Evolutionary conservation across 2,888 invertebrate genomes (phyloP).

Genomic region (Athalia rosae): DNA sequence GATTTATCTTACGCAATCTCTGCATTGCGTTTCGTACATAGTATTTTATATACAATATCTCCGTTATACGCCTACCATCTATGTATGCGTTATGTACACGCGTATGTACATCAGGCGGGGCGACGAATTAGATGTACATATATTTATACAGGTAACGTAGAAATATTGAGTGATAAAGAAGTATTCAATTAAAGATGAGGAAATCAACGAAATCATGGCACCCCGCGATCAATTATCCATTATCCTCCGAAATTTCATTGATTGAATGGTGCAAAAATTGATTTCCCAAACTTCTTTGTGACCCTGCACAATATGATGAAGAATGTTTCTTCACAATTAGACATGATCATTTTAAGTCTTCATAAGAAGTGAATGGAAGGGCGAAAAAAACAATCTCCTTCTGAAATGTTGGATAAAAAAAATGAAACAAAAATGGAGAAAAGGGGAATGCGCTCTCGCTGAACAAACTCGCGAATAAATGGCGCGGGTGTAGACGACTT

Average conservation of each 20-base stretch:
- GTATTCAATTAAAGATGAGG: too few species aligned
- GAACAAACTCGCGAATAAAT: background rate
- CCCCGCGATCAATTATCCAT: background rate
- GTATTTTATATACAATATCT: background rate
- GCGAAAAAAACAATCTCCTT: too few species aligned
- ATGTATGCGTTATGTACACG: too few species aligned
- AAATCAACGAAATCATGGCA: too few species aligned
- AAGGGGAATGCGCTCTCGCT: background rate
- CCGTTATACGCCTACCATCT: too few species aligned
- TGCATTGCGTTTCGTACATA: background rate
- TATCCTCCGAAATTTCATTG: background rate
- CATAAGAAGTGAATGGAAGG: background rate
- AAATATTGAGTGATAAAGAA: too few species aligned
- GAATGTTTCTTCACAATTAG: background rate
- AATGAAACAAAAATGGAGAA: background rate
- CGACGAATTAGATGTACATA: too few species aligned
- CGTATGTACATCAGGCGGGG: too few species aligned
- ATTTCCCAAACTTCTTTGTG: constrained; percentile 3
- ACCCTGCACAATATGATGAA: too few species aligned
- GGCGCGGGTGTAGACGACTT: background rate
- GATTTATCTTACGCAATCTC: constrained; percentile 17
- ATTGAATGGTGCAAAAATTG: background rate
- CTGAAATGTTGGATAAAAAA: too few species aligned
- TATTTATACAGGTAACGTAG: too few species aligned
- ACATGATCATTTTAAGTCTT: background rate